Conservation (phyloP, 2,888 invertebrate genomes). For the Sceliomorpha sp. region DNA sequence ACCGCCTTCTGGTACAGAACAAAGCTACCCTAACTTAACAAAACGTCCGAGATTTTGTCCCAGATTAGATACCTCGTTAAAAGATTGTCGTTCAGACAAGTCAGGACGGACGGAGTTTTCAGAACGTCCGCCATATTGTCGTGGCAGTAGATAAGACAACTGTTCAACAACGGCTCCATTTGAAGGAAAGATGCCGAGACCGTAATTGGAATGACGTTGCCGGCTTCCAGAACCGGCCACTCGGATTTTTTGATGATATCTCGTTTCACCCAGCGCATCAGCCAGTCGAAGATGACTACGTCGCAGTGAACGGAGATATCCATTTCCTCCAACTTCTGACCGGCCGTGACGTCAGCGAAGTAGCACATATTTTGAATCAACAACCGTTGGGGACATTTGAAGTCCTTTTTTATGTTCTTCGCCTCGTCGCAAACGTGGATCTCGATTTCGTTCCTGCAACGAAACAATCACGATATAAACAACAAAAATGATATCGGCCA, state of each 20-base stretch:
- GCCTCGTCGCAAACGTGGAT: conserved; percentile 98
- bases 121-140: conserved; percentile 93
- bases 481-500: too few species aligned
- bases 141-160: conserved; percentile 93
- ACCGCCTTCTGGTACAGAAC: too few species aligned
- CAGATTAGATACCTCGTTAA: conserved; percentile 77
- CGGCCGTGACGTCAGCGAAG: conserved; percentile 93
- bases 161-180: conserved; percentile 94
- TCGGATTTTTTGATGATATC: conserved; percentile 85
- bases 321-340: conserved; percentile 92
- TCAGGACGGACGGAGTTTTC: conserved; percentile 91
- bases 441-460: conserved; percentile 88
- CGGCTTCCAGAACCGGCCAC: conserved; percentile 88
- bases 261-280: conserved; percentile 97
- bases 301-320: conserved; percentile 99
- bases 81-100: conserved; percentile 87
- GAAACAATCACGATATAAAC: conserved; percentile 16
- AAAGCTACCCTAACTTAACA: too few species aligned
- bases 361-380: conserved; percentile 96
- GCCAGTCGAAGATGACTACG: conserved; percentile 96
- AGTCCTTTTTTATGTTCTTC: conserved; percentile 93
- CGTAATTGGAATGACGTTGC: conserved; percentile 94
- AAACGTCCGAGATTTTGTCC: too few species aligned
- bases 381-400: conserved; percentile 92
- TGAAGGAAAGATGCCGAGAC: conserved; percentile 97